A percentile compares a stretch with the other conserved stretches of the same genome.
These are phyloP conservation scores for Isaurus tuberculatus DNA, from an alignment of 92 coral and sea anemone genomes.

Conservation along the genomic window DNA sequence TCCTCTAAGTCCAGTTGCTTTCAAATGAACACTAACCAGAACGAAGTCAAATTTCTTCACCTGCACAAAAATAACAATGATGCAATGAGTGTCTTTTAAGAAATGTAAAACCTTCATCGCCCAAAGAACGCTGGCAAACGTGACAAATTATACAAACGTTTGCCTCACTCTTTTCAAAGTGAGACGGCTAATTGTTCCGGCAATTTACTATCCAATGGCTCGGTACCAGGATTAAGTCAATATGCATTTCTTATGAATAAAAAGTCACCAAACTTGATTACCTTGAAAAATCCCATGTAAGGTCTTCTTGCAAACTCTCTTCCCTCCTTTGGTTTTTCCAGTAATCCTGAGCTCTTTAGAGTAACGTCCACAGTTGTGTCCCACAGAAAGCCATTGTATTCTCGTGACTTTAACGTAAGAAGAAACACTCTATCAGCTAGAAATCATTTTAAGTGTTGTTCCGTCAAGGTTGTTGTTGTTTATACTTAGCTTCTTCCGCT, in stretches of 20 bases:
- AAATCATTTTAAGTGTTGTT: too few relatives aligned
- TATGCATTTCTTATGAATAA: too few relatives aligned
- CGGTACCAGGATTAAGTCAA: too few relatives aligned
- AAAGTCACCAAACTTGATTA: background rate
- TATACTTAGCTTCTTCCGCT: too few relatives aligned
- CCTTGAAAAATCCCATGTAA: conserved; percentile 92
- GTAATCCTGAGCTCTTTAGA: conserved; percentile 77
- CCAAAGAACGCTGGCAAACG: too few relatives aligned
- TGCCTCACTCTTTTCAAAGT: too few relatives aligned
- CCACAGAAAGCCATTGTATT: conserved; percentile 94
- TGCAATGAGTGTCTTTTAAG: background rate
- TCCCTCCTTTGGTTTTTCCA: conserved; percentile 79
- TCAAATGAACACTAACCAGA: conserved; percentile 87
- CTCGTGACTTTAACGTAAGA: conserved; percentile 68
- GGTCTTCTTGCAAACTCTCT: conserved; percentile 93
- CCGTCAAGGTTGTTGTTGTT: too few relatives aligned
- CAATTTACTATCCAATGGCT: too few relatives aligned
- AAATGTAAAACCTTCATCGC: too few relatives aligned
- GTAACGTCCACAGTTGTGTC: conserved; percentile 70
- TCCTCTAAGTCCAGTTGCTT: conserved; percentile 86
- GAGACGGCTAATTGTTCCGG: too few relatives aligned
- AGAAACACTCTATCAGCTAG: too few relatives aligned
- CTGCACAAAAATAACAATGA: conserved; percentile 43
- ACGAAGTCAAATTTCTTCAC: conserved; percentile 87
- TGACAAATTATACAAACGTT: too few relatives aligned